Percentiles rank a stretch among this genome's conserved stretches.
These are phyloP conservation scores for Stenopsyche tienmushanensis DNA, from an alignment of 1,140 invertebrate genomes.

Conservation along the genomic window DNA sequence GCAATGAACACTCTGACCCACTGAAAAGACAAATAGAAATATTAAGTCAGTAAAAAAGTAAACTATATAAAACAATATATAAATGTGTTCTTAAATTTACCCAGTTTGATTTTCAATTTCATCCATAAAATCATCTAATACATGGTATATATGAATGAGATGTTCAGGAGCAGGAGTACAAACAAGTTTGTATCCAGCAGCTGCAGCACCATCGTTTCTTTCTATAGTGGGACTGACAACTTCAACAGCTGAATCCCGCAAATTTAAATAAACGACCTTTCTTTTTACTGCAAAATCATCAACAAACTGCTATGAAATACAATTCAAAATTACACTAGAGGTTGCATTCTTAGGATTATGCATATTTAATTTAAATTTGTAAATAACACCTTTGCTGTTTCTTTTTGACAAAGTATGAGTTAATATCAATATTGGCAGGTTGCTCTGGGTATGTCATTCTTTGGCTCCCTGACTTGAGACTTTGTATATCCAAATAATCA, in stretches of 20 bases:
- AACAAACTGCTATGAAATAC: no score
- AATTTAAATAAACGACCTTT: conserved; percentile 69
- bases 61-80: no score
- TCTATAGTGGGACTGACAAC: conserved; percentile 44
- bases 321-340: no score
- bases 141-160: conserved; percentile 36
- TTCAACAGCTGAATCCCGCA: conserved; percentile 71
- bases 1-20: conserved; percentile 48
- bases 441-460: conserved; percentile 60
- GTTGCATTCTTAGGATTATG: no score
- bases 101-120: conserved; percentile 34
- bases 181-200: conserved; percentile 62
- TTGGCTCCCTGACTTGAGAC: conserved; percentile 60
- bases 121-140: conserved; percentile 36
- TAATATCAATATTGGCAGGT: conserved; percentile 46
- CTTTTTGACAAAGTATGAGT: conserved; percentile 50
- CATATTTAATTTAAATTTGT: no score
- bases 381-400: conserved; percentile 66
- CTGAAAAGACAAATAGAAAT: conserved; percentile 27
- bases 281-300: conserved; percentile 56
- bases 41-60: background rate
- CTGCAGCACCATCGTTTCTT: conserved; percentile 46
- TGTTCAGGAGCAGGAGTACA: conserved; percentile 62
- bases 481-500: conserved; percentile 83
- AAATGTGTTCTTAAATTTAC: conserved; percentile 14